Conservation (phyloP, 2,797 vertebrate genomes). For the Saxicola maurus region DNA sequence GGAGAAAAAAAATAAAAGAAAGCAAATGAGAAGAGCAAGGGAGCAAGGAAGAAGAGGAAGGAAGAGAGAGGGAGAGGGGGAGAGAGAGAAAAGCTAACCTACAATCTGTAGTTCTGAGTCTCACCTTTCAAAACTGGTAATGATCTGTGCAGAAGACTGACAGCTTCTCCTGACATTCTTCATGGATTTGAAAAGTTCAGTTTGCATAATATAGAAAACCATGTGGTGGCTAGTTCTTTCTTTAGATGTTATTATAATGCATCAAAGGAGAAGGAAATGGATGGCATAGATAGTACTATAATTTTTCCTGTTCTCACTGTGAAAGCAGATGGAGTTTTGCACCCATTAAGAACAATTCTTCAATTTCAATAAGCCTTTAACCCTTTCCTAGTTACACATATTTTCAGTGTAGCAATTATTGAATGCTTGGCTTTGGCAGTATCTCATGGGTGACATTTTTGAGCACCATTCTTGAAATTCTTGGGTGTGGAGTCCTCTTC, state of each 20-base stretch:
- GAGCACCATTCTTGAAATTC: not conserved
- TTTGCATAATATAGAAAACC: slow-evolving; percentile 13
- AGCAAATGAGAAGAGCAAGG: not conserved
- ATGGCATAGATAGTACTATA: not conserved
- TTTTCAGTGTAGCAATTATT: not conserved
- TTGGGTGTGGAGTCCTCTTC: not conserved
- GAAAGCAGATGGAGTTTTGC: slow-evolving; percentile 29
- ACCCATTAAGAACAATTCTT: slow-evolving; percentile 6
- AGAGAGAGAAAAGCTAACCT: not conserved
- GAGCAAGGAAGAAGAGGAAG: not conserved
- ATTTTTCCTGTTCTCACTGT: not conserved
- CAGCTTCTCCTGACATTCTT: slow-evolving; percentile 22
- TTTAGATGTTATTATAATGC: slow-evolving; percentile 19
- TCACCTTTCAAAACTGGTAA: slow-evolving; percentile 16
- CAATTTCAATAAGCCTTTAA: slow-evolving; percentile 1
- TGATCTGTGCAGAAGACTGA: not conserved
- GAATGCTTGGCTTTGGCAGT: not conserved
- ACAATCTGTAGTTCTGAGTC: not conserved
- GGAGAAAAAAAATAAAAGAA: not conserved
- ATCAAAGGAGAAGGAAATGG: slow-evolving; percentile 9
- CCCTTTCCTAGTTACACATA: not conserved
- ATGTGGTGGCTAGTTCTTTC: slow-evolving; percentile 5
- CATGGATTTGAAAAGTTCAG: slow-evolving; percentile 34
- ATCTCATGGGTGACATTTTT: not conserved
- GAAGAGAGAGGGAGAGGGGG: not conserved